These are phyloP conservation scores for Oreohelix idahoensis DNA, from an alignment of 1,140 invertebrate genomes.

Conservation along the genomic window DNA sequence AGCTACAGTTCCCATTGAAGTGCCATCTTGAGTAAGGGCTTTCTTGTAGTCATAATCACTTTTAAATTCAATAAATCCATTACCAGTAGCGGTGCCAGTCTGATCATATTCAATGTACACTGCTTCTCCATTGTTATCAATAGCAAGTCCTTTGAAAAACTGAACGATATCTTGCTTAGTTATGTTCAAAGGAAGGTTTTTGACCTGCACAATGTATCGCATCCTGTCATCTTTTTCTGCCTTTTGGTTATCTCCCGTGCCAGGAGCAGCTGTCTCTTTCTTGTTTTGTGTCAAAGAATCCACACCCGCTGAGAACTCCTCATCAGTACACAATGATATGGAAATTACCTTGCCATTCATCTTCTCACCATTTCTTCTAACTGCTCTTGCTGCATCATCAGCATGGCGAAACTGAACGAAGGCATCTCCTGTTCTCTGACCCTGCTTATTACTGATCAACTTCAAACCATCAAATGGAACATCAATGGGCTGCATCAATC, in stretches of 20 bases:
- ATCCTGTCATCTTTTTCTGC: constrained; percentile 30
- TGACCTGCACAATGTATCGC: constrained; percentile 40
- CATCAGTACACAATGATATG: constrained; percentile 55
- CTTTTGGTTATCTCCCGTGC: neutral
- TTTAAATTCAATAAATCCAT: constrained; percentile 83
- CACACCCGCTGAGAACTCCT: constrained; percentile 63
- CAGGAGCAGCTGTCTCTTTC: neutral
- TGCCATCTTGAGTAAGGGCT: constrained; percentile 61
- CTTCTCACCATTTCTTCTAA: constrained; percentile 75
- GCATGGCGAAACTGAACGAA: constrained; percentile 83
- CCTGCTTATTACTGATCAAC: constrained; percentile 85
- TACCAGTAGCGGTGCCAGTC: constrained; percentile 75
- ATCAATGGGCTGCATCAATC: constrained; percentile 84
- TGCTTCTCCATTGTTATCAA: constrained; percentile 73
- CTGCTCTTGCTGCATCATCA: constrained; percentile 80
- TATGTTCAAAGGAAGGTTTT: constrained; percentile 50
- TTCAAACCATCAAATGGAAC: constrained; percentile 89
- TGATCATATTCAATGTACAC: constrained; percentile 80
- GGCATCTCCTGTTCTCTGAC: constrained; percentile 84
- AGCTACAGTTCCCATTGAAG: constrained; percentile 59
- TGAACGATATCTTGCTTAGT: constrained; percentile 50
- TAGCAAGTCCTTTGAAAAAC: constrained; percentile 52
- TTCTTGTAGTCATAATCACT: constrained; percentile 77
- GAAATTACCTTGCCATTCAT: constrained; percentile 61
- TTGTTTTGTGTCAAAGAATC: constrained; percentile 58